These are phyloP conservation scores for Zophobas morio DNA, from an alignment of 1,140 invertebrate genomes.

Conservation along the genomic window DNA sequence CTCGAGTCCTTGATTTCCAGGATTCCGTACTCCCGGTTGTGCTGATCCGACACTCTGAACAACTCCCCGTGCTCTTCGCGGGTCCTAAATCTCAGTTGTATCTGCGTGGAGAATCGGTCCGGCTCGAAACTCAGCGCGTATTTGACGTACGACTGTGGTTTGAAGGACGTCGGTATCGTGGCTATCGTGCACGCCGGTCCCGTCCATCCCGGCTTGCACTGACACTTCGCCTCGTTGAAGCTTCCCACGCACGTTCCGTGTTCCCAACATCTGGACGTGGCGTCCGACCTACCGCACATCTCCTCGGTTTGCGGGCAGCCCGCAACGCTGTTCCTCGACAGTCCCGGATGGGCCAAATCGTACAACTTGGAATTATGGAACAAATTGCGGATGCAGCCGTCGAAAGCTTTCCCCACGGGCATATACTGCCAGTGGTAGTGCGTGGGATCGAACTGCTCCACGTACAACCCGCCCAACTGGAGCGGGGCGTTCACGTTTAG, in stretches of 20 bases:
- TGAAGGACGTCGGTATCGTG: conserved; percentile 91
- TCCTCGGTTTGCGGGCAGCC: conserved; percentile 94
- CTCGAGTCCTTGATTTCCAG: conserved; percentile 93
- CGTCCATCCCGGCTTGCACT: conserved; percentile 93
- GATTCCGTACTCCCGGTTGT: conserved; percentile 95
- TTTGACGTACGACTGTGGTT: conserved; percentile 94
- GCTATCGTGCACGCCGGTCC: conserved; percentile 88
- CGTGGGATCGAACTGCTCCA: conserved; percentile 88
- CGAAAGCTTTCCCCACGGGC: conserved; percentile 90
- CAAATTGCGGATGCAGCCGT: conserved; percentile 95
- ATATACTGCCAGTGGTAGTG: conserved; percentile 90
- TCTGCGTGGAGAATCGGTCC: conserved; percentile 91
- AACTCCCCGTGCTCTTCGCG: conserved; percentile 93
- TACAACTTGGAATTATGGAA: conserved; percentile 97
- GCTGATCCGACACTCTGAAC: conserved; percentile 93
- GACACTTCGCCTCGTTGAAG: conserved; percentile 89
- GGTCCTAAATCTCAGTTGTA: conserved; percentile 94
- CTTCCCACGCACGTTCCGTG: conserved; percentile 95
- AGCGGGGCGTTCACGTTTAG: conserved; percentile 96
- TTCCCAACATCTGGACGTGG: conserved; percentile 88
- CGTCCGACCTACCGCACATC: conserved; percentile 85
- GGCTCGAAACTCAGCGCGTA: conserved; percentile 96
- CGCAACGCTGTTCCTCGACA: conserved; percentile 86
- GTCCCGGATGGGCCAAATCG: conserved; percentile 90
- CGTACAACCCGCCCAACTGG: conserved; percentile 92